A percentile compares a stretch with the other conserved stretches of the same genome.
Conservation (phyloP, 1,140 invertebrate species). For the Meloidogyne exigua region DNA sequence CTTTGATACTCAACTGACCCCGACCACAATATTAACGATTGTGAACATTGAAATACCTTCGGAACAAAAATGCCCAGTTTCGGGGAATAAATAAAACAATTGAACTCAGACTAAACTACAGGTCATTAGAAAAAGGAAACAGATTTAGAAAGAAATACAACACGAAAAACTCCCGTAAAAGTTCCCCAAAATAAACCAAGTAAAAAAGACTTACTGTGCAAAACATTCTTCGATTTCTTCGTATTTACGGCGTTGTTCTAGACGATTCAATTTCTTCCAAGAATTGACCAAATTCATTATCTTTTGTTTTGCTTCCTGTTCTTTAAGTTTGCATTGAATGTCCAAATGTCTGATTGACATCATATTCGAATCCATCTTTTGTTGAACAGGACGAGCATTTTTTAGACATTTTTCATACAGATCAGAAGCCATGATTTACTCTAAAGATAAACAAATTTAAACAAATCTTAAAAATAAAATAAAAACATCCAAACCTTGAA, state of each 20-base stretch:
- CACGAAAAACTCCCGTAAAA: too few species aligned
- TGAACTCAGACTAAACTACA: too few species aligned
- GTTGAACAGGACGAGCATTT: slow-evolving; percentile 17
- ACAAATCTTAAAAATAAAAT: background rate
- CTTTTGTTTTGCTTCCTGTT: slow-evolving; percentile 20
- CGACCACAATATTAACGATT: too few species aligned
- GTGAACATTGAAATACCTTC: too few species aligned
- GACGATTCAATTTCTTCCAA: slow-evolving; percentile 14
- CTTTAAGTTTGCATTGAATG: background rate
- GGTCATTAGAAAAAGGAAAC: too few species aligned
- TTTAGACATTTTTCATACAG: slow-evolving; percentile 27
- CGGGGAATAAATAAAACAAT: too few species aligned
- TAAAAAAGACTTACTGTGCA: background rate
- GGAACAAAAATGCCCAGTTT: too few species aligned
- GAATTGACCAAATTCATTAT: slow-evolving; percentile 6
- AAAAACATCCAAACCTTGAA: too few species aligned
- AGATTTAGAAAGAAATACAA: too few species aligned
- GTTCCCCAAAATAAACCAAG: too few species aligned
- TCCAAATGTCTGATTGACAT: slow-evolving; percentile 13
- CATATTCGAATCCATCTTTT: slow-evolving; percentile 22
- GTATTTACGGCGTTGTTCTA: slow-evolving; percentile 19
- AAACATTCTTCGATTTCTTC: slow-evolving; percentile 7
- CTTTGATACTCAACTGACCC: too few species aligned
- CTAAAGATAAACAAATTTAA: background rate
- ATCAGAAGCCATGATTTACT: background rate